Evolutionary conservation across 2,888 invertebrate genomes (phyloP), one percentile per base, ranked within the genome.

Genomic region (Agrypnus murinus): DNA sequence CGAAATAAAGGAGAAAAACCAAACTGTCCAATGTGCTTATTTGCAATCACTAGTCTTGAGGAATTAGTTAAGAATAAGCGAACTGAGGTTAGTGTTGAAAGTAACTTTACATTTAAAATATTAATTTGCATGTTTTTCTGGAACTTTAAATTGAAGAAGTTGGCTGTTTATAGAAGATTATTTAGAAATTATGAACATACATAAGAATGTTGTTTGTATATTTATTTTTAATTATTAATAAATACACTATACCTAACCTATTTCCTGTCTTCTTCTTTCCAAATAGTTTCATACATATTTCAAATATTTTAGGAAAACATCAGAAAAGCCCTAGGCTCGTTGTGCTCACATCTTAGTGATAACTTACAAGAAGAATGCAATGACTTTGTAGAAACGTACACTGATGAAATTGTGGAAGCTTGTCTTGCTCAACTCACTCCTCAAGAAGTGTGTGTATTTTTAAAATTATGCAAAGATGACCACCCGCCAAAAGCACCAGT

Each of bases 1-100:
- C 84, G 84, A 63, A 75, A 80, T n/a, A 69, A 65, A 38, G 84
- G 86, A 17, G 89, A 91, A 59, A 91, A 92, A 77, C 89, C 90
- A 14, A 92, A 90, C 78, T 96, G 97, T 81, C 93, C 95, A 0
- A 86, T 97, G 7, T 97, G 97, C 80, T 87, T 96, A 69, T 92
- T 95, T 82, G 94, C 94, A 2, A 90, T 96, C 0, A 89, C 91
- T 67, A 90, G 94, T 84, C 85, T 96, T n/a, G 92, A 94, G 80
- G 86, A 89, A 36, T 88, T 90, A 84, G 88, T 96, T 9, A 90
- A 92, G 80, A 88, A 91, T 73, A 91, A 95, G 78, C 92, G 90
- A 80, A 93, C 93, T 32, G 92, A 93, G 89, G 93, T 93, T 84
- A 81, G 81, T 77, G 60, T 59, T 12, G 46, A 38, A 34, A 36